These are phyloP conservation scores for Meriones psammophilus DNA, from an alignment of 2,797 vertebrate genomes.

Conservation along the genomic window DNA sequence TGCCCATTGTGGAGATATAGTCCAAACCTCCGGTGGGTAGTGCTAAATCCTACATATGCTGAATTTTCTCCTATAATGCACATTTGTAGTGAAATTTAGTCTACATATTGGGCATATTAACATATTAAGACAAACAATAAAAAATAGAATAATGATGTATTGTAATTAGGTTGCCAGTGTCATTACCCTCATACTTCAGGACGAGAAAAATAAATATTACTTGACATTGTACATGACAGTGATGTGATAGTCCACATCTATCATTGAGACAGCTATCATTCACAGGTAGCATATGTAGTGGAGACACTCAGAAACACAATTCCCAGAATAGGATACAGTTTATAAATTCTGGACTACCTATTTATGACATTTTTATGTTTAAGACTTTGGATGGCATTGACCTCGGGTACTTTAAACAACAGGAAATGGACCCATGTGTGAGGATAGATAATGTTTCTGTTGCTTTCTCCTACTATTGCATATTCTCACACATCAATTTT, in stretches of 20 bases:
- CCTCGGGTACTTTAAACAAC: background rate
- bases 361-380: background rate
- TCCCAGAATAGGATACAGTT: background rate
- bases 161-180: background rate
- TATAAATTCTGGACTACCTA: background rate
- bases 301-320: background rate
- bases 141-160: background rate
- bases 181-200: background rate
- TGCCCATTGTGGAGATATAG: background rate
- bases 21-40: background rate
- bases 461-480: background rate
- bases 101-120: background rate
- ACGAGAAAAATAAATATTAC: background rate
- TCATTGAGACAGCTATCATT: background rate
- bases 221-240: background rate
- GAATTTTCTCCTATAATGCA: background rate
- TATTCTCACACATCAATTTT: background rate
- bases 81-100: background rate
- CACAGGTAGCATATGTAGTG: background rate
- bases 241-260: too few relatives aligned
- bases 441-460: background rate
- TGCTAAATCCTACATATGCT: background rate
- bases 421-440: background rate
- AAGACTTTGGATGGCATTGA: background rate
- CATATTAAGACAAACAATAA: background rate